Conservation (phyloP, 2,888 invertebrate genomes). For the Rambutsinella grinnellia region DNA sequence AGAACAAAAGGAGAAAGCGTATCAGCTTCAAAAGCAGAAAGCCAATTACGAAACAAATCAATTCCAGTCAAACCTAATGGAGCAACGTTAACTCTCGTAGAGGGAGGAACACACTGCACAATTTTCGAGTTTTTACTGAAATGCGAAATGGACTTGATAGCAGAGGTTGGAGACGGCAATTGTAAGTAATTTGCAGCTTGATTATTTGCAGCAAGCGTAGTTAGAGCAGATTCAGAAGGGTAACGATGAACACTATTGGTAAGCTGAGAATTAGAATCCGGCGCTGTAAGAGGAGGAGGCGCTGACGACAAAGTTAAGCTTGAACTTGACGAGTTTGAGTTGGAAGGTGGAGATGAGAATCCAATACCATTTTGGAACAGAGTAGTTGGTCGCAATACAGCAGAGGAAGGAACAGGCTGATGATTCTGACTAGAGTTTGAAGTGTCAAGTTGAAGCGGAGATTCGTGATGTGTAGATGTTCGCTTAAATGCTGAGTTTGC, state of each 20-base stretch:
- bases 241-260: background rate
- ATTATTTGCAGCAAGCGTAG: constrained; percentile 32
- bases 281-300: background rate
- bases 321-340: constrained; percentile 42
- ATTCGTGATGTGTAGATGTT: constrained; percentile 36
- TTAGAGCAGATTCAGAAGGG: constrained; percentile 31
- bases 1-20: background rate
- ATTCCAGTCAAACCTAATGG: constrained; percentile 52
- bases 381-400: constrained; percentile 21
- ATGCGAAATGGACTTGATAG: background rate
- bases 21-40: background rate
- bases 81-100: constrained; percentile 58
- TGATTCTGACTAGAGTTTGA: constrained; percentile 48
- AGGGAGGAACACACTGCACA: constrained; percentile 64
- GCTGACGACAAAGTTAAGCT: constrained; percentile 17
- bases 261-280: background rate
- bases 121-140: constrained; percentile 59
- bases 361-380: constrained; percentile 39
- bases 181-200: background rate
- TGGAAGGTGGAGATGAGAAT: constrained; percentile 22
- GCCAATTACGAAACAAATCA: background rate
- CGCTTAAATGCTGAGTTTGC: constrained; percentile 60
- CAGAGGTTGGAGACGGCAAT: constrained; percentile 13
- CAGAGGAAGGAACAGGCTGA: constrained; percentile 43
- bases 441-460: constrained; percentile 35